phyloP scores from a whole-genome alignment of 2,888 invertebrate species.

The Ctena decussata region DNA sequence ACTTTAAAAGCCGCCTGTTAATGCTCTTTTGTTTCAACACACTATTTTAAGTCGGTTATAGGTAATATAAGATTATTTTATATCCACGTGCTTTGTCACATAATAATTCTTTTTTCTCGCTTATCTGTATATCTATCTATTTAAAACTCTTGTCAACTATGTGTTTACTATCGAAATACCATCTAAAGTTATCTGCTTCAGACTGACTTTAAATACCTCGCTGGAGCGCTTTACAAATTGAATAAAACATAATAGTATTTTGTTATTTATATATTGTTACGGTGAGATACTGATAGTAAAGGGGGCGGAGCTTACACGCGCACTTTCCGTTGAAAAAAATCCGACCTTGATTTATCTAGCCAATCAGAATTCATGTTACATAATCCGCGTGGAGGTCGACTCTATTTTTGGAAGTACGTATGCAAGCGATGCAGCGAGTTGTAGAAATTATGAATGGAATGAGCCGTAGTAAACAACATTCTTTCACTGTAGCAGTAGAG shows the following conservation, averaged over 20 bases:
- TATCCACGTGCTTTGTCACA: background rate
- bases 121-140: background rate
- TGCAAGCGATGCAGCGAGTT: background rate
- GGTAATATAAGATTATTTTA: too few relatives aligned
- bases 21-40: too few relatives aligned
- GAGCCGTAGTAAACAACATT: constrained; percentile 3
- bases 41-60: too few relatives aligned
- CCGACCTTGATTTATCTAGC: background rate
- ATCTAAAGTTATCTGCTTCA: background rate
- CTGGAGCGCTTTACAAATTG: constrained; percentile 7
- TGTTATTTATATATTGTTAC: constrained; percentile 5
- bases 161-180: background rate
- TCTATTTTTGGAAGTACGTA: constrained; percentile 2
- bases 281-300: background rate
- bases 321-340: background rate
- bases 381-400: background rate
- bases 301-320: background rate
- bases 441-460: constrained; percentile 6
- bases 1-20: too few relatives aligned
- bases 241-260: constrained; percentile 13
- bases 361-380: background rate
- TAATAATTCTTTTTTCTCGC: background rate
- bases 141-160: background rate
- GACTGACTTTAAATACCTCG: constrained; percentile 3
- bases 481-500: too few relatives aligned